phyloP scores from a whole-genome alignment of 1,140 invertebrate species.

The Paralvinella palmiformis region DNA sequence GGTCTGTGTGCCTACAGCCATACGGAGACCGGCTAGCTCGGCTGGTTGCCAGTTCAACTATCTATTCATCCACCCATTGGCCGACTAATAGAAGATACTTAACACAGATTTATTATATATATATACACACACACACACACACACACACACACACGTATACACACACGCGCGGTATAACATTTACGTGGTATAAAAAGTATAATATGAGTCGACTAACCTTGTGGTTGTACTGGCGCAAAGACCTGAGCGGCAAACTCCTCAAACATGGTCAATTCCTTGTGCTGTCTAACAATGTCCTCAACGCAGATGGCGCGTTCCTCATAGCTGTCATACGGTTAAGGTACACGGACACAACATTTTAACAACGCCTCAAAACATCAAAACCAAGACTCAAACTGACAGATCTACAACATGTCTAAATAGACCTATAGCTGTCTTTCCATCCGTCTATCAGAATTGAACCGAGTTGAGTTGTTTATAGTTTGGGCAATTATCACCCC shows the following conservation, averaged over 20 bases:
- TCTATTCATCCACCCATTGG: no score
- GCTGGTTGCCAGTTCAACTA: no score
- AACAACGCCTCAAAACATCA: not conserved
- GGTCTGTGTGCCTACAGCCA: no score
- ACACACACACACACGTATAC: not conserved
- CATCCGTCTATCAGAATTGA: no score
- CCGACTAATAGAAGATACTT: no score
- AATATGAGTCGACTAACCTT: not conserved
- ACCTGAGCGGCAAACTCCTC: constrained; percentile 84
- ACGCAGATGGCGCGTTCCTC: constrained; percentile 82
- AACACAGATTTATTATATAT: no score
- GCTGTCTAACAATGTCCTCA: constrained; percentile 79
- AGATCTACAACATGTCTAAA: no score
- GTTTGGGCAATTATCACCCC: no score
- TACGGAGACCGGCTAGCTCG: no score
- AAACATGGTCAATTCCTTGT: constrained; percentile 83
- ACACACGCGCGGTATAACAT: not conserved
- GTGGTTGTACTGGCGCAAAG: constrained; percentile 67
- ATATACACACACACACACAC: not conserved
- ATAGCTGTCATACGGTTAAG: constrained; percentile 61
- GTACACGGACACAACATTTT: constrained; percentile 4
- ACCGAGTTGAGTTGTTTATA: no score
- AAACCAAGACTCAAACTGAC: no score
- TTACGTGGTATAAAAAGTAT: not conserved
- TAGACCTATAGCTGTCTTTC: no score